phyloP scores from a whole-genome alignment of 2,797 vertebrate species.

The Catostomus latipinnis region DNA sequence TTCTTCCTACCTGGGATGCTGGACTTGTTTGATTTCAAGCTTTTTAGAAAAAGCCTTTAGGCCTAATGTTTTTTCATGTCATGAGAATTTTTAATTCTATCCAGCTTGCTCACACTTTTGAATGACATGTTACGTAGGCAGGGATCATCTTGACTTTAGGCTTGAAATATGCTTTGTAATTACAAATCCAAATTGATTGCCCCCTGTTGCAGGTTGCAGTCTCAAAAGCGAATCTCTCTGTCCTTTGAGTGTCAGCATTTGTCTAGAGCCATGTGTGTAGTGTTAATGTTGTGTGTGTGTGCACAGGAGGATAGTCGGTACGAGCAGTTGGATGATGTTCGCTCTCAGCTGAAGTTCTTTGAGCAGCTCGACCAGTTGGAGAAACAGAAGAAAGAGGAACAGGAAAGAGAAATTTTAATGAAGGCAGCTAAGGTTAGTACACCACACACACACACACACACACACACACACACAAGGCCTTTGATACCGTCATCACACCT shows the following conservation, averaged over 20 bases:
- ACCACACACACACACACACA: neutral
- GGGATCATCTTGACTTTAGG: too few relatives aligned
- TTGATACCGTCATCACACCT: neutral
- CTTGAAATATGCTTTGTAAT: neutral
- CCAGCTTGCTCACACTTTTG: too few relatives aligned
- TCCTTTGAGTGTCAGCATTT: too few relatives aligned
- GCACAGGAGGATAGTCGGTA: slow-evolving; percentile 89
- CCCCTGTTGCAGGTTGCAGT: too few relatives aligned
- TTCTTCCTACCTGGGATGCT: too few relatives aligned
- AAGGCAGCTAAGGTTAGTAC: slow-evolving; percentile 82
- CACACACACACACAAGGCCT: neutral
- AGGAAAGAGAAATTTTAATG: slow-evolving; percentile 97
- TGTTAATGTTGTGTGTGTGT: slow-evolving; percentile 1
- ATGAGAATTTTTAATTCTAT: too few relatives aligned
- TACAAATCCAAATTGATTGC: neutral
- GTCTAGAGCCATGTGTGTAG: neutral
- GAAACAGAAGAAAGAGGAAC: slow-evolving; percentile 94
- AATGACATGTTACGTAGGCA: too few relatives aligned
- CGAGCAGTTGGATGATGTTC: slow-evolving; percentile 90
- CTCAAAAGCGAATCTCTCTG: too few relatives aligned
- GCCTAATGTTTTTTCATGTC: too few relatives aligned
- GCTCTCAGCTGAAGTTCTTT: slow-evolving; percentile 94
- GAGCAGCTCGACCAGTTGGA: slow-evolving; percentile 97
- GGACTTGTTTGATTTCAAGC: too few relatives aligned
- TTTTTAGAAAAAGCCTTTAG: too few relatives aligned